phyloP scores from a whole-genome alignment of 2,113 vertebrate genomes.

The Plestiodon gilberti region DNA sequence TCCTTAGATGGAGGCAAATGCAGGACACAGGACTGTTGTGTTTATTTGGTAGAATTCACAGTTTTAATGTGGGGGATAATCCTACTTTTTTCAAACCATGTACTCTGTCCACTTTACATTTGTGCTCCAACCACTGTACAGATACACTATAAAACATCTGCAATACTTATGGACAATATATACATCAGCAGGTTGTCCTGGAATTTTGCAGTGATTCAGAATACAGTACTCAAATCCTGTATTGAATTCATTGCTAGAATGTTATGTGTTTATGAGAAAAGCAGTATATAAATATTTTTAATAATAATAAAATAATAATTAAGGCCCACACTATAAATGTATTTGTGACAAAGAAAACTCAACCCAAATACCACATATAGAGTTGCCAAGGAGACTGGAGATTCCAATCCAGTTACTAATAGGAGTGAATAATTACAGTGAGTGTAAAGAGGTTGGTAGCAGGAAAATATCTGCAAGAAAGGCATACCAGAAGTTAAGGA shows the following conservation, averaged over 20 bases:
- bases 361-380: background rate
- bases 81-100: background rate
- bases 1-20: background rate
- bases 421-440: background rate
- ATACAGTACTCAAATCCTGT: background rate
- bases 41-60: background rate
- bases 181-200: background rate
- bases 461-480: background rate
- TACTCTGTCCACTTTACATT: background rate
- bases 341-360: background rate
- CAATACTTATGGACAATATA: background rate
- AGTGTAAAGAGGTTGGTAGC: background rate
- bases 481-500: background rate
- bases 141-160: background rate
- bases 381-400: background rate
- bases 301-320: background rate
- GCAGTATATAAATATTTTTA: too few species aligned
- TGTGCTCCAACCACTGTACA: background rate
- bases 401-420: background rate
- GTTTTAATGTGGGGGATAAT: background rate
- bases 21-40: background rate
- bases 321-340: background rate
- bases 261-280: background rate
- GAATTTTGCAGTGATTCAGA: background rate
- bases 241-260: background rate